Evolutionary conservation across 2,797 vertebrate species (phyloP).

Genomic region (Acridotheres tristis): DNA sequence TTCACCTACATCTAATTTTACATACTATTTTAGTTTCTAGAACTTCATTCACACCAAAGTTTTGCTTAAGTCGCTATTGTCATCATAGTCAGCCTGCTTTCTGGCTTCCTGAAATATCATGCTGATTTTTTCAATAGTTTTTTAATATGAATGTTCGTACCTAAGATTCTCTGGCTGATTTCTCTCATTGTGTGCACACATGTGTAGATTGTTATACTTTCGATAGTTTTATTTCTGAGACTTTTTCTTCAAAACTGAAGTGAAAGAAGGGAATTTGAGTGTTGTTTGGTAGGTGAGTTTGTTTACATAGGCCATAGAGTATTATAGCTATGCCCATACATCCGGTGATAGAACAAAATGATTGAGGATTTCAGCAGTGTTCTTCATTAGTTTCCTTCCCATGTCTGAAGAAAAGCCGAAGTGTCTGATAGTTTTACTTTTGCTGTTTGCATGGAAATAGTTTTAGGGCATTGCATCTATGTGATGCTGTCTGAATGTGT

Average conservation of each 20-base stretch:
- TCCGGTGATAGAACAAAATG: neutral
- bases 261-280: neutral
- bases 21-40: neutral
- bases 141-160: neutral
- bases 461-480: neutral
- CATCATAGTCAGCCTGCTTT: neutral
- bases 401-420: neutral
- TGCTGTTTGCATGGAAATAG: neutral
- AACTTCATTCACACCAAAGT: neutral
- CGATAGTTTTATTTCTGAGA: neutral
- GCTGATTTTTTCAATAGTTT: neutral
- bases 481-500: neutral
- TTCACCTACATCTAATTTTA: neutral
- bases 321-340: neutral
- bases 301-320: neutral
- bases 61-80: neutral
- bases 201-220: neutral
- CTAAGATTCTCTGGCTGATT: neutral
- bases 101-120: neutral
- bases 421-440: neutral
- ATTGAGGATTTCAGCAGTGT: neutral
- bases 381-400: neutral
- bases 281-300: neutral
- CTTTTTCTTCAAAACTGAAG: neutral
- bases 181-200: fast-evolving